phyloP scores from a whole-genome alignment of 1,140 invertebrate genomes.

The Wiebesia pumilae region DNA sequence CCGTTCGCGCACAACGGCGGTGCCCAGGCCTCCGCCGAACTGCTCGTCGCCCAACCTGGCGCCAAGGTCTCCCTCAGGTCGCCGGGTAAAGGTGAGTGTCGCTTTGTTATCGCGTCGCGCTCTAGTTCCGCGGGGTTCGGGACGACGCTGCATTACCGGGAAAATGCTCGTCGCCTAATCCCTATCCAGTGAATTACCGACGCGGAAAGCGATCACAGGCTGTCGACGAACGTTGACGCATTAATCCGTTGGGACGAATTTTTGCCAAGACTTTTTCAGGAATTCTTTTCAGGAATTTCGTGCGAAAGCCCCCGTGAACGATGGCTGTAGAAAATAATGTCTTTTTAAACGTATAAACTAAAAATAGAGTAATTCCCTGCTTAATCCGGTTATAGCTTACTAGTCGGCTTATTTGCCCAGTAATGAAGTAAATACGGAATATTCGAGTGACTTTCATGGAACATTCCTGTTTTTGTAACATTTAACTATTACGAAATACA shows the following conservation, averaged over 20 bases:
- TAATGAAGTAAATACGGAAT: background rate
- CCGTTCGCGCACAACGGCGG: slow-evolving; percentile 62
- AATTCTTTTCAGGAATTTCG: background rate
- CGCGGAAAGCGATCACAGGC: background rate
- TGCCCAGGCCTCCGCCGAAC: slow-evolving; percentile 61
- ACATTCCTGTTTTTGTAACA: background rate
- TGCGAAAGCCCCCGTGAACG: background rate
- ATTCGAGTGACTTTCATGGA: background rate
- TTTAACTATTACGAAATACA: background rate
- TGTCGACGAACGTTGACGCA: background rate
- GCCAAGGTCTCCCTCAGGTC: slow-evolving; percentile 51
- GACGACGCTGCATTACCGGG: background rate
- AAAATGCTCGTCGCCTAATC: background rate
- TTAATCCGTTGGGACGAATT: background rate
- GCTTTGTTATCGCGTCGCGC: background rate
- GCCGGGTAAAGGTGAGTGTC: slow-evolving; percentile 72
- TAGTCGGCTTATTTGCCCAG: background rate
- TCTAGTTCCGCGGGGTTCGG: too few relatives aligned
- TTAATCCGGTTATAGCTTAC: background rate
- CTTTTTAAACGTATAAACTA: background rate
- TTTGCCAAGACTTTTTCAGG: background rate
- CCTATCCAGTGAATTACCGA: background rate
- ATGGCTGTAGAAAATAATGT: background rate
- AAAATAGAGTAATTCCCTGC: background rate
- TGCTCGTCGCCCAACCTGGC: slow-evolving; percentile 51